Evolutionary conservation across 92 coral and sea anemone species (phyloP), one percentile per base, ranked within the genome.

Genomic region (Desmophyllum pertusum): DNA sequence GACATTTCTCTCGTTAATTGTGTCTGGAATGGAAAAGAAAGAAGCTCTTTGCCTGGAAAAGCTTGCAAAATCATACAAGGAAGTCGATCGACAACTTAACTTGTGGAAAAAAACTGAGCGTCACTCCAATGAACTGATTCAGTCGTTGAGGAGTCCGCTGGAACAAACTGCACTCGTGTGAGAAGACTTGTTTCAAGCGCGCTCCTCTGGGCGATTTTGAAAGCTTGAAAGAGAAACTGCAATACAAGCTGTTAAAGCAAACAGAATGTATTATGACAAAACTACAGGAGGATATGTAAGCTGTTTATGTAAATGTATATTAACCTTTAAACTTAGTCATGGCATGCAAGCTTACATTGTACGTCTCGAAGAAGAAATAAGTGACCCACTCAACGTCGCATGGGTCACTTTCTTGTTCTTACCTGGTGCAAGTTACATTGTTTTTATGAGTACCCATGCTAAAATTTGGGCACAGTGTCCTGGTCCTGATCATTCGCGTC

Each of bases 241-340:
- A 74, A 46, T 84, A 79, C 62, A 93, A 93, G 53, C 73, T 93
- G 37, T 31, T 89, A 31, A 81, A 89, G 39, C 90, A 91, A 41
- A 67, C 80, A n/a, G 97, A 93, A 40, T 53, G 76, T 27, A 46
- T 91, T 6, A 68, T 93, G 91, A 63, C 33, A 50, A 89, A 80
- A 80, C 61, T 93, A 3, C 90, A 86, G 25, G 70, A 83, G n/a
- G 90, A 93, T 64, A 38, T 93, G 97, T 93, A 80, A 93, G 97
- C 84, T 6, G 27, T 42, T 51, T 65, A 1, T 48, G 27, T 67
- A 66, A n/a, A n/a, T n/a, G n/a, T n/a, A n/a, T n/a, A n/a, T n/a
- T n/a, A n/a, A n/a, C n/a, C n/a, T n/a, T n/a, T n/a, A n/a, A n/a
- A n/a, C n/a, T n/a, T n/a, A n/a, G n/a, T n/a, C n/a, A n/a, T n/a